A percentile compares a stretch with the other conserved stretches of the same genome.
Evolutionary conservation across 2,888 invertebrate genomes (phyloP).

Genomic region (Euzetes globulus): DNA sequence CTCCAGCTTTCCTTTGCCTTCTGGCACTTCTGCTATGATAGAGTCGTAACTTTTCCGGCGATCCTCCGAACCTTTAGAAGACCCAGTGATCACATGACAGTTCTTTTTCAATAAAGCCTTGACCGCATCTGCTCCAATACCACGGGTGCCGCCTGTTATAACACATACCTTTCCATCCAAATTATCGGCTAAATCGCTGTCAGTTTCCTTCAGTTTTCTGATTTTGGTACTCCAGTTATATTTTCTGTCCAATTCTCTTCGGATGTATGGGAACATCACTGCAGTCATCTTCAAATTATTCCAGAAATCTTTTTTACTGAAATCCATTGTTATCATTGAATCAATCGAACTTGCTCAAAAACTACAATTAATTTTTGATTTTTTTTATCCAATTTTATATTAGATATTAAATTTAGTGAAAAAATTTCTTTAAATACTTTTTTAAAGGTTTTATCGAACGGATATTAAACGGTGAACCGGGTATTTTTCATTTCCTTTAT

Average conservation of each 20-base stretch:
- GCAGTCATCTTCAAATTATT: background rate
- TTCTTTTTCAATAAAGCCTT: slow-evolving; percentile 67
- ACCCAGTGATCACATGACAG: slow-evolving; percentile 53
- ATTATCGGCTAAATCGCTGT: slow-evolving; percentile 8
- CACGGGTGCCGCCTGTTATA: slow-evolving; percentile 77
- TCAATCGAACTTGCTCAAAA: too few species aligned
- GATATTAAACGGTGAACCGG: too few species aligned
- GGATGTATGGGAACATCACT: background rate
- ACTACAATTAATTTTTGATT: too few species aligned
- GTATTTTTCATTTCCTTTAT: too few species aligned
- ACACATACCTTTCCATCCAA: slow-evolving; percentile 61
- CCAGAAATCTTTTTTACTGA: background rate
- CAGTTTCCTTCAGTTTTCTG: background rate
- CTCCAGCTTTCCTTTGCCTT: slow-evolving; percentile 48
- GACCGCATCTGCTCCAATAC: slow-evolving; percentile 70
- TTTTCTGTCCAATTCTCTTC: slow-evolving; percentile 14
- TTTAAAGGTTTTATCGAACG: too few species aligned
- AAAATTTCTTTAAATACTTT: too few species aligned
- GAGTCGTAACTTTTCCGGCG: background rate
- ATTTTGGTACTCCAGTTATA: background rate
- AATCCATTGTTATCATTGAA: background rate
- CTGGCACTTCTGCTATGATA: background rate
- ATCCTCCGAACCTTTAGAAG: slow-evolving; percentile 41
- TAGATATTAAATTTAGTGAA: too few species aligned
- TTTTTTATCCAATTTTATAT: too few species aligned